Base-by-base conservation (phyloP, 1,140 invertebrate species). In the Drosophila mayri region DNA sequence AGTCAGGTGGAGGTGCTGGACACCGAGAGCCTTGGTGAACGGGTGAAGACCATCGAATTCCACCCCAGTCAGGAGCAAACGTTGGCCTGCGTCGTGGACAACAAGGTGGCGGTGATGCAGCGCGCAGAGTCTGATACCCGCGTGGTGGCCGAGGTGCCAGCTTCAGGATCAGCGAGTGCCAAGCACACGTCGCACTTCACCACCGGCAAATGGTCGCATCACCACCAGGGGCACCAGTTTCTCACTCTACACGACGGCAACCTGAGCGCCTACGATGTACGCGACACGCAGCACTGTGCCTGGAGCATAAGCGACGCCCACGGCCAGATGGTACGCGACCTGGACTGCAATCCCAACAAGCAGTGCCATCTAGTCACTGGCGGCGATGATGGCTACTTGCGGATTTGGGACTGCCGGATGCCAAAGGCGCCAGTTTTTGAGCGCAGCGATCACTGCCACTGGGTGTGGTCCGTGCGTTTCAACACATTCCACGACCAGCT, bases 401-500 rank as follows among this genome's bases (percentile, higher is more conserved):
- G 98, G 92, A 98, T 99, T 81, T 99, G 99, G 98, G 99, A 99
- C 92, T 96, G 98, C 79, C 94, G 99, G 62, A 97, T 97, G 90
- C 93, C 96, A 2, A 94, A 93, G 30, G 95, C 96, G 82, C 96
- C 98, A 2, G 94, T 99, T 7, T 95, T 97, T 83, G 95, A 95
- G 3, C 94, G 98, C 61, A 95, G 95, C 79, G 97, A 99, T 93
- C 98, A 99, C 93, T 98, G 98, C 0, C 98, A 99, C 93, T 99
- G 98, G 98, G 96, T 99, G 16, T 99, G 98, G 98, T 96, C 95
- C 58, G 97, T 99, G 2, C 94, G 97, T 46, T 99, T 98, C 86
- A 99, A 99, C 94, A 96, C 96, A 75, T 99, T 98, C 92, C 98
- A 99, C 93, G 99, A 99, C 93, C 98, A 99, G 93, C 93, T 99